Conservation (phyloP, 2,888 invertebrate genomes). For the Plebejus argus region DNA sequence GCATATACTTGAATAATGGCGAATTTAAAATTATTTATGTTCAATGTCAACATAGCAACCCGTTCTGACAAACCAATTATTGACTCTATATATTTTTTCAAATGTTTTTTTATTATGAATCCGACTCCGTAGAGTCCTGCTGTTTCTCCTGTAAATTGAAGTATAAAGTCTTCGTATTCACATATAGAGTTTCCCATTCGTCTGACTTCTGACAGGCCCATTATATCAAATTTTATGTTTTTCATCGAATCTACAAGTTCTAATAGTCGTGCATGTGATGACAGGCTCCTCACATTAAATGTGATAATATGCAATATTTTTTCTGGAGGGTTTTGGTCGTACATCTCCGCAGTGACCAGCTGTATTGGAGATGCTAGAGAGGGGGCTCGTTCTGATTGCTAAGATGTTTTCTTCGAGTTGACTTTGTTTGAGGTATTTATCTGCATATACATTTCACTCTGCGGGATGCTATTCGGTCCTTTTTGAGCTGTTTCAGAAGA, state of each 20-base stretch:
- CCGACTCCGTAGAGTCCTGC: not conserved
- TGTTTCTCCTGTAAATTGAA: not conserved
- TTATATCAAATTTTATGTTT: constrained; percentile 12
- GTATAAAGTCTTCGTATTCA: not conserved
- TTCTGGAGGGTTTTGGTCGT: not conserved
- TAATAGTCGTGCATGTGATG: not conserved
- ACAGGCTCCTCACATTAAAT: not conserved
- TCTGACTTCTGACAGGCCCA: constrained; percentile 14
- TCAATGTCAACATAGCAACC: not conserved
- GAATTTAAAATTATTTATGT: not conserved
- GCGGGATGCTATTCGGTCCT: too few species aligned
- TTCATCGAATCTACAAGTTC: not conserved
- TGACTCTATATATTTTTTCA: not conserved
- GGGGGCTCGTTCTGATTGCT: too few species aligned
- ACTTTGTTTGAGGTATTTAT: too few species aligned
- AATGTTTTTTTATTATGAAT: not conserved
- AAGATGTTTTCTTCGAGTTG: too few species aligned
- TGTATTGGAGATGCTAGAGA: too few species aligned
- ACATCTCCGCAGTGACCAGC: too few species aligned
- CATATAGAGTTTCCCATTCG: not conserved
- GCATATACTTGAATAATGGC: not conserved
- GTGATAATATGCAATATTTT: not conserved
- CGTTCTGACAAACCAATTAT: not conserved
- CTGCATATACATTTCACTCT: too few species aligned
- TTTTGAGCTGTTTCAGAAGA: too few species aligned